Conservation (phyloP, 2,888 invertebrate species). For the Heteropelma amictum region DNA sequence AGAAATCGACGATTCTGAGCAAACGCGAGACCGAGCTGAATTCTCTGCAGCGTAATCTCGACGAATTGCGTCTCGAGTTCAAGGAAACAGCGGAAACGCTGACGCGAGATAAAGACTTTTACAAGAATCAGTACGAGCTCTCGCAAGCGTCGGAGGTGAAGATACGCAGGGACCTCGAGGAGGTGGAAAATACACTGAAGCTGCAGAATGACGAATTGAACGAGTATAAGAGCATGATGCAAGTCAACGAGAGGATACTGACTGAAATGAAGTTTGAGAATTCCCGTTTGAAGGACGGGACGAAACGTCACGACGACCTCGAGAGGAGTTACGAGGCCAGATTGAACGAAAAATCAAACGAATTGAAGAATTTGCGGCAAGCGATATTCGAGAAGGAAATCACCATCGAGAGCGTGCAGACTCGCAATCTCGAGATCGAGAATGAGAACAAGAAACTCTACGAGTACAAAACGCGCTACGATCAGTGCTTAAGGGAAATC, state of each 20-base stretch:
- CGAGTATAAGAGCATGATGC: slow-evolving; percentile 79
- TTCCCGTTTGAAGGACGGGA: slow-evolving; percentile 79
- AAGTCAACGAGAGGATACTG: slow-evolving; percentile 80
- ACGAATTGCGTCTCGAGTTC: slow-evolving; percentile 80
- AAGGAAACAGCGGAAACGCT: slow-evolving; percentile 80
- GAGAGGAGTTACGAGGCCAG: slow-evolving; percentile 69
- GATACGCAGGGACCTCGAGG: slow-evolving; percentile 80
- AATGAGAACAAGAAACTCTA: slow-evolving; percentile 71
- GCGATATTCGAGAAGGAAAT: slow-evolving; percentile 68
- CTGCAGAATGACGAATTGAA: slow-evolving; percentile 79
- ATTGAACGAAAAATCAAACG: slow-evolving; percentile 79
- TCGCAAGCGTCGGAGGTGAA: slow-evolving; percentile 80
- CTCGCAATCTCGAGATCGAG: slow-evolving; percentile 70
- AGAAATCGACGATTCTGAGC: slow-evolving; percentile 81
- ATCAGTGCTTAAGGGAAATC: slow-evolving; percentile 64
- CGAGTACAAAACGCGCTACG: slow-evolving; percentile 79
- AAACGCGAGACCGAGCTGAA: slow-evolving; percentile 82
- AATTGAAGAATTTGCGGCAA: slow-evolving; percentile 79
- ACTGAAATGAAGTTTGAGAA: slow-evolving; percentile 81
- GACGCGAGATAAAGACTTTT: slow-evolving; percentile 80
- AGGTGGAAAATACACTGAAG: slow-evolving; percentile 78
- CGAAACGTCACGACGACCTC: slow-evolving; percentile 79
- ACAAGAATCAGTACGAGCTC: slow-evolving; percentile 80
- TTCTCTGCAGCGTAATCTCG: slow-evolving; percentile 80
- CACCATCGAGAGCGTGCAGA: slow-evolving; percentile 68